Evolutionary conservation across 2,113 vertebrate species (phyloP).

Genomic region (Poeciliopsis prolifica): DNA sequence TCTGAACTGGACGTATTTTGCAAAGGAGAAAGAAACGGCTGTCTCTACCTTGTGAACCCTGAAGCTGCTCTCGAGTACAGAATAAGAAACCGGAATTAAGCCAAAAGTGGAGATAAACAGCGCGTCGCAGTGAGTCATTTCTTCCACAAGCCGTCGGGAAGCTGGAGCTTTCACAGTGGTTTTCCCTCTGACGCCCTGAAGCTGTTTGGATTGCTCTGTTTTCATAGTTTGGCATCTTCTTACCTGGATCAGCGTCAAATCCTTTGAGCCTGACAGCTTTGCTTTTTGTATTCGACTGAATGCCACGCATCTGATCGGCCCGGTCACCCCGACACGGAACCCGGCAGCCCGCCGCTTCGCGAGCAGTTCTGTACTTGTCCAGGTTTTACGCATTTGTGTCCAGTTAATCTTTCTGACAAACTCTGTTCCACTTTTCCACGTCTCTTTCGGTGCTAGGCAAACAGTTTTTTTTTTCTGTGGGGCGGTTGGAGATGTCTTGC

Average conservation of each 20-base stretch:
- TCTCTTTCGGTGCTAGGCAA: neutral
- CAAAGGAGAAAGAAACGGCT: neutral
- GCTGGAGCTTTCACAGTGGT: slow-evolving; percentile 43
- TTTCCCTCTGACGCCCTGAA: slow-evolving; percentile 42
- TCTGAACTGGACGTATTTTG: no score
- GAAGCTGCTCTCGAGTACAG: slow-evolving; percentile 25
- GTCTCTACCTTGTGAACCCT: neutral
- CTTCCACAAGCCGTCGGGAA: slow-evolving; percentile 57
- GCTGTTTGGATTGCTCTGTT: slow-evolving; percentile 52
- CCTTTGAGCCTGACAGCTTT: slow-evolving; percentile 50
- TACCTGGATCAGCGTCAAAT: slow-evolving; percentile 66
- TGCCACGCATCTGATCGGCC: slow-evolving; percentile 21
- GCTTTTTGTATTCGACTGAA: slow-evolving; percentile 18
- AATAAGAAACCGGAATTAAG: slow-evolving; percentile 29
- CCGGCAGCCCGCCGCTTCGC: slow-evolving; percentile 26
- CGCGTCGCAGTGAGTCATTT: slow-evolving; percentile 44
- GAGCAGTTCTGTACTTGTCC: slow-evolving; percentile 36
- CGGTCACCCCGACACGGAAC: slow-evolving; percentile 48
- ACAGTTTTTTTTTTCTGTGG: neutral
- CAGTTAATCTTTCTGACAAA: slow-evolving; percentile 59
- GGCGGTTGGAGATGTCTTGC: neutral
- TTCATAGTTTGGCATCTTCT: slow-evolving; percentile 61
- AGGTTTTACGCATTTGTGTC: slow-evolving; percentile 53
- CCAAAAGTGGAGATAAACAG: slow-evolving; percentile 26
- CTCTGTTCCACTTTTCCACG: slow-evolving; percentile 50